Base-by-base conservation (phyloP, 2,888 invertebrate genomes). In the Petrolisthes manimaculis region DNA sequence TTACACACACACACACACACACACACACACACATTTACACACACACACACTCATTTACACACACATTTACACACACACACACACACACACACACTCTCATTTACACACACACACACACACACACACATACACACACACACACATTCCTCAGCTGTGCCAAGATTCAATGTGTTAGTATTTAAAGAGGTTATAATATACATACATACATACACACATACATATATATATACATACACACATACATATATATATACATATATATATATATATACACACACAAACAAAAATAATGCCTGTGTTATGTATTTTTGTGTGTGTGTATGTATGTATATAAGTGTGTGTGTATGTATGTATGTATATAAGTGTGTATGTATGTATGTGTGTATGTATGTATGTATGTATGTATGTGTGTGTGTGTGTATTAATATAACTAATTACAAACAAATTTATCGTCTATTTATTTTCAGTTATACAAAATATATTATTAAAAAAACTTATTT, bases 241-340 rank as follows among this genome's bases (percentile, higher is more conserved):
- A 86, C 37, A 77, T n/a, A 82, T 14, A 61, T 24, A 75, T 8
- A 37, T 0, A 61, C 14, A 75, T 24, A 37, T 56, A 24, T 56
- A 86, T 24, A 82, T n/a, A 74, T 37, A 75, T 75, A 77, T 54
- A 84, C 56, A 56, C 56, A 77, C 24, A 55, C 55, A 79, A n/a
- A n/a, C n/a, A n/a, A n/a, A n/a, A n/a, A n/a, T 78, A 54, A 21
- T 78, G 54, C 55, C 18, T 79, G 55, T n/a, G 9, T 21, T 37
- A 4, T 54, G 37, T 12, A 0, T 37, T 18, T 77, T 51, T 5
- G 14, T 77, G 18, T 51, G 77, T 77, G 1, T 77, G 77, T 53
- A 6, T 77, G 37, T 77, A 18, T 77, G 37, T 51, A 6, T 18
- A 8, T 4, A 3, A 8, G 21, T 75, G 37, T 75, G 75, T 24